Conservation (phyloP, 2,888 invertebrate genomes). For the Polydrusus pterygomalis region DNA sequence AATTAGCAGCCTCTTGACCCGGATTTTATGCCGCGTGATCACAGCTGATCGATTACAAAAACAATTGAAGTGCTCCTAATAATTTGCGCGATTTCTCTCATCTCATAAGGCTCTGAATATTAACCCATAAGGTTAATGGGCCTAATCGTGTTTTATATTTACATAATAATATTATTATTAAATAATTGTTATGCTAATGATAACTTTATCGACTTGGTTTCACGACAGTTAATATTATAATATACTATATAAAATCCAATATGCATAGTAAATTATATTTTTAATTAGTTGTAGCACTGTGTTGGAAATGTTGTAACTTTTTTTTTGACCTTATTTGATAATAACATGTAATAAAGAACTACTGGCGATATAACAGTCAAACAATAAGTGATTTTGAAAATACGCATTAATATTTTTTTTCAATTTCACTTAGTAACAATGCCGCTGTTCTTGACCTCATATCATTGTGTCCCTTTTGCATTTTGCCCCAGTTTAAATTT, state of each 20-base stretch:
- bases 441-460: slow-evolving; percentile 8
- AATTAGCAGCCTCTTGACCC: neutral
- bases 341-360: neutral
- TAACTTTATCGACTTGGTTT: neutral
- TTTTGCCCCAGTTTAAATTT: slow-evolving; percentile 16
- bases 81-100: neutral
- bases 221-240: neutral
- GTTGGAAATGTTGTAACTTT: neutral
- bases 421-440: slow-evolving; percentile 16
- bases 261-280: neutral
- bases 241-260: neutral
- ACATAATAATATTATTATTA: too few relatives aligned
- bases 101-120: too few relatives aligned
- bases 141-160: neutral
- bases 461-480: slow-evolving; percentile 16
- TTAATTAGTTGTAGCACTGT: neutral
- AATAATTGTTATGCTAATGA: too few relatives aligned
- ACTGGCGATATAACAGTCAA: neutral
- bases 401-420: slow-evolving; percentile 13
- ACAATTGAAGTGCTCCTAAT: neutral
- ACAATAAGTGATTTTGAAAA: slow-evolving; percentile 3
- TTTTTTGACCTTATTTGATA: slow-evolving; percentile 9
- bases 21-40: neutral
- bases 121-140: neutral
- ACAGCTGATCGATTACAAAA: neutral